These are phyloP conservation scores for Pithys albifrons DNA, from an alignment of 2,113 vertebrate genomes.

Conservation along the genomic window DNA sequence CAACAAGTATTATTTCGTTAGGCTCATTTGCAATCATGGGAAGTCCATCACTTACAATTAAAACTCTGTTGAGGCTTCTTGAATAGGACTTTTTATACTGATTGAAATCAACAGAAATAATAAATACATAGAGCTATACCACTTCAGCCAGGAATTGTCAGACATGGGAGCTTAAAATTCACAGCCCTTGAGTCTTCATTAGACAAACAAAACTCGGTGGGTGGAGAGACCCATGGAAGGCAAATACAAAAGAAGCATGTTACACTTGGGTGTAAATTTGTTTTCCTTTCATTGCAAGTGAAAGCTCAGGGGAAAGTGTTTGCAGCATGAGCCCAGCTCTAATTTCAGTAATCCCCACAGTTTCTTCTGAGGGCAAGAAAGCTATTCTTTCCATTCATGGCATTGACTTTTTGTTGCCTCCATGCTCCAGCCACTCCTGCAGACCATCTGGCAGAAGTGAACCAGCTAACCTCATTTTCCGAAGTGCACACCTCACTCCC, in stretches of 20 bases:
- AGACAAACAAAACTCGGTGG: slow-evolving; percentile 32
- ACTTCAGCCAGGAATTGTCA: not conserved
- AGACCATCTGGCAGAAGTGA: slow-evolving; percentile 41
- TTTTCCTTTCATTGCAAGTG: slow-evolving; percentile 45
- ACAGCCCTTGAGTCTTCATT: slow-evolving; percentile 19
- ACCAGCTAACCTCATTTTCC: slow-evolving; percentile 32
- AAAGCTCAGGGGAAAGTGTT: not conserved
- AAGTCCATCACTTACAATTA: not conserved
- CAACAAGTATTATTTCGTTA: not conserved
- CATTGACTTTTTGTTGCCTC: not conserved
- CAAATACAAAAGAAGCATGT: slow-evolving; percentile 2
- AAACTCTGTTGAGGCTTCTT: not conserved
- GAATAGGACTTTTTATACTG: not conserved
- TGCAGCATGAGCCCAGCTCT: not conserved
- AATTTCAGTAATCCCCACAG: slow-evolving; percentile 45
- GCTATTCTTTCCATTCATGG: slow-evolving; percentile 17
- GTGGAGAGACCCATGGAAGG: slow-evolving; percentile 26
- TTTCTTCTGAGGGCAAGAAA: slow-evolving; percentile 34
- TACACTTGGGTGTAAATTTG: slow-evolving; percentile 39
- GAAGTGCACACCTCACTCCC: not conserved
- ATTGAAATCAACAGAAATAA: slow-evolving; percentile 28
- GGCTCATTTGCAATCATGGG: not conserved
- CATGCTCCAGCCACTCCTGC: not conserved
- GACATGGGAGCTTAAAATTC: not conserved
- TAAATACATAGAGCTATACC: not conserved